These are phyloP conservation scores for Theropithecus gelada DNA, from an alignment of 2,113 vertebrate genomes.

Conservation along the genomic window DNA sequence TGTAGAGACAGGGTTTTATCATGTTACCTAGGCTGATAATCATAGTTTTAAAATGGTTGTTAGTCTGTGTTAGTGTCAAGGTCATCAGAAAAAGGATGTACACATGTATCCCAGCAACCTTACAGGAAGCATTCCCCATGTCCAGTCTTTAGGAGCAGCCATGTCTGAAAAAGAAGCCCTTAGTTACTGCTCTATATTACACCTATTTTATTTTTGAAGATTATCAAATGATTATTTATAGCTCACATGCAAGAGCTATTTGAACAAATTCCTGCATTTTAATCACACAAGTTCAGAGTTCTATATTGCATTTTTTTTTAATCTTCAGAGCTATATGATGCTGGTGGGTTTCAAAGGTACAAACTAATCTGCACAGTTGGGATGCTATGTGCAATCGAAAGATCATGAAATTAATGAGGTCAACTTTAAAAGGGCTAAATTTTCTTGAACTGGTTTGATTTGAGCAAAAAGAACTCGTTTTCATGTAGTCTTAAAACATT, in stretches of 20 bases:
- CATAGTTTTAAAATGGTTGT: neutral
- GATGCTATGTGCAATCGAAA: constrained; percentile 39
- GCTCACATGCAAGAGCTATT: constrained; percentile 8
- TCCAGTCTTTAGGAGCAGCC: neutral
- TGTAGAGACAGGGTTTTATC: no score
- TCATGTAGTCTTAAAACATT: constrained; percentile 60
- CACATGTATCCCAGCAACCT: neutral
- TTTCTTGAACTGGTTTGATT: constrained; percentile 67
- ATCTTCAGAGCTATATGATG: constrained; percentile 47
- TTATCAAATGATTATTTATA: constrained; percentile 58
- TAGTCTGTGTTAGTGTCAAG: constrained; percentile 3
- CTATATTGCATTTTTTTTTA: constrained; percentile 34
- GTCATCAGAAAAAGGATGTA: neutral
- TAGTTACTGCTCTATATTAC: constrained; percentile 20
- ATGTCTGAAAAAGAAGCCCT: constrained; percentile 15
- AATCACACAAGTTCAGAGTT: constrained; percentile 58
- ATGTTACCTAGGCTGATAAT: no score
- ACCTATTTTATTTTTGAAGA: neutral
- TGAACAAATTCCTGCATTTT: constrained; percentile 62
- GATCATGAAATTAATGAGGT: constrained; percentile 75
- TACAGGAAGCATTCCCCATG: neutral
- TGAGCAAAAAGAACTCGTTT: constrained; percentile 58
- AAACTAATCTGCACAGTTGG: constrained; percentile 63
- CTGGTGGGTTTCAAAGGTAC: constrained; percentile 62
- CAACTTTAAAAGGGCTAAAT: constrained; percentile 59